Evolutionary conservation across 2,113 vertebrate species (phyloP).

Genomic region (Solea senegalensis): DNA sequence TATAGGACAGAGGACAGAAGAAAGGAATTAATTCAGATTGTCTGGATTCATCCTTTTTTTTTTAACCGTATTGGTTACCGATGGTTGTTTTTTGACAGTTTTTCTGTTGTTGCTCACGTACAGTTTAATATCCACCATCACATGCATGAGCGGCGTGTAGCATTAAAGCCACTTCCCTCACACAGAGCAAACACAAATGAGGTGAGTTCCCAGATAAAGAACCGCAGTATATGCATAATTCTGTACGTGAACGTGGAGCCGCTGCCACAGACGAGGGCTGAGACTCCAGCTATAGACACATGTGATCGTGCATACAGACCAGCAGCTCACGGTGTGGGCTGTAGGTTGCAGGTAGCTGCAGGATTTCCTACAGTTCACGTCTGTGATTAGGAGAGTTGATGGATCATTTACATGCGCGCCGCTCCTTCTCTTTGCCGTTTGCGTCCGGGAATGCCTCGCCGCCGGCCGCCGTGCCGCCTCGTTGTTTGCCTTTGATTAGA

Average conservation of each 20-base stretch:
- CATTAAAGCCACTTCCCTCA: slow-evolving; percentile 43
- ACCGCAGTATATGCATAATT: slow-evolving; percentile 41
- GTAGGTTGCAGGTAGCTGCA: not conserved
- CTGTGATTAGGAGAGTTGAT: slow-evolving; percentile 63
- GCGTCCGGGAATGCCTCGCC: slow-evolving; percentile 31
- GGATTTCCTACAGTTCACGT: slow-evolving; percentile 35
- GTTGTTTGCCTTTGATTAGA: slow-evolving; percentile 74
- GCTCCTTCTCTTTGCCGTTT: slow-evolving; percentile 41
- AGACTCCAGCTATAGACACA: slow-evolving; percentile 47
- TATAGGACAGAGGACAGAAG: not conserved
- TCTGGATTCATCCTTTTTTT: not conserved
- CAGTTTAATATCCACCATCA: slow-evolving; percentile 64
- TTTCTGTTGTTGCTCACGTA: slow-evolving; percentile 41
- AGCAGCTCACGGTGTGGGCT: slow-evolving; percentile 38
- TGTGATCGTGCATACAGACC: slow-evolving; percentile 79
- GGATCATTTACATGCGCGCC: slow-evolving; percentile 73
- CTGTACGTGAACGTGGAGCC: slow-evolving; percentile 16
- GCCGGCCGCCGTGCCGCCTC: slow-evolving; percentile 50
- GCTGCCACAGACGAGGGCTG: slow-evolving; percentile 30
- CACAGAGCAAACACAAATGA: slow-evolving; percentile 61
- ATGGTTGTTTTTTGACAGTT: slow-evolving; percentile 1
- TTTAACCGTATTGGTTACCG: not conserved
- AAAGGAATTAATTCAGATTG: no score
- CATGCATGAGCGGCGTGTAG: slow-evolving; percentile 62
- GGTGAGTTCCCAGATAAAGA: slow-evolving; percentile 65